Base-by-base conservation (phyloP, 1,140 invertebrate species). In the Drosophila novamexicana region DNA sequence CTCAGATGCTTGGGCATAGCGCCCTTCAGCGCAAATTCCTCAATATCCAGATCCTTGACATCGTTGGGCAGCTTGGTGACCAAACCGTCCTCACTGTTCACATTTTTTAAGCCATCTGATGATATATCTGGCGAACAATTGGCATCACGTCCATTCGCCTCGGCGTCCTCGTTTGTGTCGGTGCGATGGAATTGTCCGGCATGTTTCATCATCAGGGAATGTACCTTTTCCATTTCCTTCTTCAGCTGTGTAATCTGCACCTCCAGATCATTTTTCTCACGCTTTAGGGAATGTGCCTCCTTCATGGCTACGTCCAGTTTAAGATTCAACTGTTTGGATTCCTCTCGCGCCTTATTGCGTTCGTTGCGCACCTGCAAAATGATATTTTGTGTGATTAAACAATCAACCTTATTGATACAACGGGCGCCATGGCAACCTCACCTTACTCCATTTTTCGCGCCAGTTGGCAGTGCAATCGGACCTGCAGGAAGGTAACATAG, bases 361-460 rank as follows among this genome's bases (percentile, higher is more conserved):
- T 98, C 97, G 88, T 96, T 96, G 50, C 97, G 93, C 6, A 97
- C 95, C 94, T 94, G 61, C n/a, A 45, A 71, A 29, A 56, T 36
- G 9, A 59, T 50, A 7, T 45, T 42, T 37, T 57, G 44, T 75
- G 61, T 66, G 68, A 72, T 69, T 59, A 39, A 65, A 71, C 29
- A n/a, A 42, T 53, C 4, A 22, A 44, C 6, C 8, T 14, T 66
- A 83, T 88, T 80, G 84, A 88, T 77, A 82, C 58, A 89, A 84
- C 77, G 18, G 40, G 22, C 32, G 58, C 64, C 68, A 84, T 89
- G 65, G 71, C 65, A 90, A 89, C 79, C 63, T 74, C 75, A 96
- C 96, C 93, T 98, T 98, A 92, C 97, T 98, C 98, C 98, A 99
- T 91, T 99, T 99, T 92, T 98, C 97, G 7, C 98, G 94, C 91